phyloP scores from a whole-genome alignment of 2,797 vertebrate species.

The Microctenopoma lineatum region DNA sequence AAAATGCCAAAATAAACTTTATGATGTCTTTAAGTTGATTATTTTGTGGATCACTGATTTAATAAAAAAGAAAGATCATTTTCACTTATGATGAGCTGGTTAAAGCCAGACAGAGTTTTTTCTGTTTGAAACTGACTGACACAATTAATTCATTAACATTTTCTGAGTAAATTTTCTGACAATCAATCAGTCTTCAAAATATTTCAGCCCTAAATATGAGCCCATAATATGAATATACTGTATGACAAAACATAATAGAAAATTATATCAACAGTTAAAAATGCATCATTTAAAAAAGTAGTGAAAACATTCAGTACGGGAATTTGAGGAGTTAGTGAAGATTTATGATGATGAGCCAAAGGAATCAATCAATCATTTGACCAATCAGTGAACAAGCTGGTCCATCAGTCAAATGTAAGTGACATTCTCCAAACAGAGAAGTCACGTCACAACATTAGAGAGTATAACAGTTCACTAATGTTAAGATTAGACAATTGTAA shows the following conservation, averaged over 20 bases:
- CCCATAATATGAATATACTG: neutral
- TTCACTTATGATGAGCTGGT: neutral
- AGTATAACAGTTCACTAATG: slow-evolving; percentile 42
- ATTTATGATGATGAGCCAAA: slow-evolving; percentile 54
- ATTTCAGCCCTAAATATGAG: neutral
- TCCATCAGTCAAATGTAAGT: slow-evolving; percentile 71
- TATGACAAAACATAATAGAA: neutral
- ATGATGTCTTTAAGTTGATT: neutral
- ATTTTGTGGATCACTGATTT: neutral
- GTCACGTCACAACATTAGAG: slow-evolving; percentile 37
- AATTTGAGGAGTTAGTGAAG: slow-evolving; percentile 36
- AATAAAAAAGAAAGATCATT: neutral
- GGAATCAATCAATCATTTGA: slow-evolving; percentile 65
- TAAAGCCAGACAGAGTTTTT: neutral
- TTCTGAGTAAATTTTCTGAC: neutral
- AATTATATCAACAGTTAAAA: neutral
- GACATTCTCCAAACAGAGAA: slow-evolving; percentile 51
- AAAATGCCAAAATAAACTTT: slow-evolving; percentile 5
- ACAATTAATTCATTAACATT: neutral
- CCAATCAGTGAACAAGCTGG: slow-evolving; percentile 62
- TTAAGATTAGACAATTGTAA: slow-evolving; percentile 61
- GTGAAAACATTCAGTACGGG: neutral
- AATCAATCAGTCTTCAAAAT: neutral
- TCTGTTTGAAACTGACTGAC: neutral
- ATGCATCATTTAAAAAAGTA: neutral